phyloP scores from a whole-genome alignment of 37 sponge, comb jelly and placozoan species.

The Beroe ovata region DNA sequence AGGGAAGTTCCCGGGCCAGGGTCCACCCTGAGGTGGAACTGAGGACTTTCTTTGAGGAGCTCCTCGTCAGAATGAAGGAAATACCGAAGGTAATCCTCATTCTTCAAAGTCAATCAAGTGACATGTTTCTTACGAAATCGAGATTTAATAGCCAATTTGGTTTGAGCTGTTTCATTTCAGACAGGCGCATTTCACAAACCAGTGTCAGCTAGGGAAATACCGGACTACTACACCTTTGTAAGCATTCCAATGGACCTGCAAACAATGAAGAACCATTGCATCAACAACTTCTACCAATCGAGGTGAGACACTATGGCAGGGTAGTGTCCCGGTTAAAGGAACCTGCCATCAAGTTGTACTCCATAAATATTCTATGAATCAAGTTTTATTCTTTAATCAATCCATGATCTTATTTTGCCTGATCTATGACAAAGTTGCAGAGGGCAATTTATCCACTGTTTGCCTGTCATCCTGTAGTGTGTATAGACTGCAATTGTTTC shows the following conservation, averaged over 20 bases:
- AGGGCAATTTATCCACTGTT: no score
- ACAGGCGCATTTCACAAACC: slow-evolving; percentile 84
- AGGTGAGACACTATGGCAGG: slow-evolving; percentile 76
- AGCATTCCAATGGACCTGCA: slow-evolving; percentile 97
- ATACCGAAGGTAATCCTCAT: slow-evolving; percentile 64
- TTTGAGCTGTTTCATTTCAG: slow-evolving; percentile 72
- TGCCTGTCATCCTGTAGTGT: no score
- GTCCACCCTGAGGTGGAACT: slow-evolving; percentile 67
- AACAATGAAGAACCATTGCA: slow-evolving; percentile 84
- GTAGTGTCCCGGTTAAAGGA: no score
- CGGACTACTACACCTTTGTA: slow-evolving; percentile 92
- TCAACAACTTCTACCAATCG: slow-evolving; percentile 60
- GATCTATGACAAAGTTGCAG: no score
- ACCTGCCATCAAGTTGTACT: no score
- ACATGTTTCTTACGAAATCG: no score
- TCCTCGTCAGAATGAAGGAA: slow-evolving; percentile 65
- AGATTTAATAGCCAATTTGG: no score
- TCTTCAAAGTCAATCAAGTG: no score
- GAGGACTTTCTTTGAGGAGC: slow-evolving; percentile 67
- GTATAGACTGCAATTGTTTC: no score
- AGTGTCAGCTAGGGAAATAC: slow-evolving; percentile 82
- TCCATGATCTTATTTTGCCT: no score
- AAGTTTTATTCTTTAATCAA: no score
- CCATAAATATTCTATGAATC: no score
- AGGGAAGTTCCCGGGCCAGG: slow-evolving; percentile 31